Conservation (phyloP, 2,113 vertebrate genomes). For the Lynx canadensis region DNA sequence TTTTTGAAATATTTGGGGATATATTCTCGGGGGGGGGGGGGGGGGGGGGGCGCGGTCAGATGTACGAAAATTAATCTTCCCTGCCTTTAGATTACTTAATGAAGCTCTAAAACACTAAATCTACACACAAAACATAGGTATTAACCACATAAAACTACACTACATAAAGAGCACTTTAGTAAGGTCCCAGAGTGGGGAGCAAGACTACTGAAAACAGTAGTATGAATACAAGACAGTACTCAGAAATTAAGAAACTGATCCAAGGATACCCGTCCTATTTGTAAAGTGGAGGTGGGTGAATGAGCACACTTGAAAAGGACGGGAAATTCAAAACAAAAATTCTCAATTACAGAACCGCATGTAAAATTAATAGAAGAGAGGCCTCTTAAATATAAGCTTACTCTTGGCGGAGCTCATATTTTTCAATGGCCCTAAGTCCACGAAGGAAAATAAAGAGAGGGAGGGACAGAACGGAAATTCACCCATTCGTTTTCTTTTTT, state of each 20-base stretch:
- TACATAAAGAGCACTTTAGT: not conserved
- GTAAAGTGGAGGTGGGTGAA: not conserved
- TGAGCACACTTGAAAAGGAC: not conserved
- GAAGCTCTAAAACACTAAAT: not conserved
- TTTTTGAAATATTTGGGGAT: not conserved
- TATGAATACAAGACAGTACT: not conserved
- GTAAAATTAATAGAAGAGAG: not conserved
- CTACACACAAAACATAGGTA: too few species aligned
- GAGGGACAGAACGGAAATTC: not conserved
- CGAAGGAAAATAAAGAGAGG: not conserved
- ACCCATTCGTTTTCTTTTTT: not conserved
- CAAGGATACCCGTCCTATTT: not conserved
- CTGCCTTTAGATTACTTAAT: not conserved
- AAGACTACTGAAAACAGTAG: not conserved
- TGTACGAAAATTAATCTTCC: not conserved
- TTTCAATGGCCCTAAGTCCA: not conserved
- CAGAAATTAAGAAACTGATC: not conserved
- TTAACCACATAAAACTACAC: not conserved
- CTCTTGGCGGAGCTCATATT: not conserved
- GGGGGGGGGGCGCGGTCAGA: not conserved
- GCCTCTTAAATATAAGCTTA: not conserved
- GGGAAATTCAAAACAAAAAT: not conserved
- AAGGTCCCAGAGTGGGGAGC: not conserved
- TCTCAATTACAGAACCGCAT: not conserved
- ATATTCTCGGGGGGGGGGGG: not conserved